Conservation (phyloP, 2,888 invertebrate genomes). For the Tinea semifulvella region DNA sequence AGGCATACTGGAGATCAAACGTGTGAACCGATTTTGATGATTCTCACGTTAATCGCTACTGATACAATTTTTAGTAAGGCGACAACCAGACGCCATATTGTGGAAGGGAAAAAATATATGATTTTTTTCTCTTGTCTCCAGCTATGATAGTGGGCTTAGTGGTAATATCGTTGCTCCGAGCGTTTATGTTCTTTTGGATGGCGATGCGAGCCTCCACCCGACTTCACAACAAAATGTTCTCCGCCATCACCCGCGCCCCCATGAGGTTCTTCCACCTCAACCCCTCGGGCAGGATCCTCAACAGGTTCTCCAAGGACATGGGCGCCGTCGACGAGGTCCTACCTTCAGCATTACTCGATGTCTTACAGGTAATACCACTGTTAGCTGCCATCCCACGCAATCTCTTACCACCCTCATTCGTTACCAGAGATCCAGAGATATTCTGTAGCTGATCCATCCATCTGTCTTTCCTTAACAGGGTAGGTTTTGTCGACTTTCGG, state of each 20-base stretch:
- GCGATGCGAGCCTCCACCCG: conserved; percentile 78
- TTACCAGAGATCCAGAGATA: no score
- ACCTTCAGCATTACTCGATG: conserved; percentile 70
- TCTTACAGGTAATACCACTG: conserved; percentile 48
- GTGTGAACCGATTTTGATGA: no score
- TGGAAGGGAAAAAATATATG: no score
- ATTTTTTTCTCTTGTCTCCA: conserved; percentile 23
- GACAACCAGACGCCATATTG: no score
- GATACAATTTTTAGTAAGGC: no score
- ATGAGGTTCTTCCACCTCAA: conserved; percentile 91
- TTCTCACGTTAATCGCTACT: no score
- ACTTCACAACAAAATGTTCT: conserved; percentile 87
- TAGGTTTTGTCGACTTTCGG: no score
- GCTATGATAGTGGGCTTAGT: conserved; percentile 61
- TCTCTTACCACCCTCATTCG: no score
- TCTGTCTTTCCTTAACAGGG: no score
- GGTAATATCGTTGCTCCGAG: conserved; percentile 54
- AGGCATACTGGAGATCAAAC: no score
- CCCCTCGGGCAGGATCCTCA: conserved; percentile 83
- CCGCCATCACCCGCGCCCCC: conserved; percentile 79
- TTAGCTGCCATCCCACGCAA: no score
- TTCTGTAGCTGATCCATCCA: no score
- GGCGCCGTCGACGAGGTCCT: conserved; percentile 74
- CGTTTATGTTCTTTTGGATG: conserved; percentile 69
- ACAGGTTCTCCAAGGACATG: conserved; percentile 91